These are phyloP conservation scores for Peromyscus leucopus DNA, from an alignment of 2,113 vertebrate genomes.

Conservation along the genomic window DNA sequence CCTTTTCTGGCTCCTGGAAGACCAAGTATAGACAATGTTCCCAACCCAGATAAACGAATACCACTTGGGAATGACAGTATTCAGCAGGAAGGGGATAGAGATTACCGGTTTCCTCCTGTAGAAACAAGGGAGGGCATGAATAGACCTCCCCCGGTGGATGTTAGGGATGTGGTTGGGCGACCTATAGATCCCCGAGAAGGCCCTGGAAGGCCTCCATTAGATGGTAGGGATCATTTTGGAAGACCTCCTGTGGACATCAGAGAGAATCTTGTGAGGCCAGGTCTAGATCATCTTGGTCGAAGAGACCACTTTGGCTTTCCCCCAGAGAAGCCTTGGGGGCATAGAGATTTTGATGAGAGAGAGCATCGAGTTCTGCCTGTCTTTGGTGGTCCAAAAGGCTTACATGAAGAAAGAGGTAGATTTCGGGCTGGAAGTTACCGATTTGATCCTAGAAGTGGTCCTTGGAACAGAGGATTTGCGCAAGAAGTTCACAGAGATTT, in stretches of 20 bases:
- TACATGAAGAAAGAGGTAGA: slow-evolving; percentile 93
- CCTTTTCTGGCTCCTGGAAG: slow-evolving; percentile 89
- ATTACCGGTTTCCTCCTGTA: slow-evolving; percentile 97
- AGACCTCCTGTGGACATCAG: slow-evolving; percentile 90
- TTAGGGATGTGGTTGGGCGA: slow-evolving; percentile 88
- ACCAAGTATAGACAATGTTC: slow-evolving; percentile 88
- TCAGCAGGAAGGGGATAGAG: slow-evolving; percentile 96
- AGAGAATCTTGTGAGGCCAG: slow-evolving; percentile 89
- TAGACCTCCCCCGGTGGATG: slow-evolving; percentile 89
- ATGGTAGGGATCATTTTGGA: slow-evolving; percentile 89
- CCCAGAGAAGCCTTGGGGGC: slow-evolving; percentile 96
- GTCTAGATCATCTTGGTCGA: slow-evolving; percentile 88
- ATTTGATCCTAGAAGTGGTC: slow-evolving; percentile 93
- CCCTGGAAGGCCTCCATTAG: slow-evolving; percentile 88
- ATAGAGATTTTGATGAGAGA: slow-evolving; percentile 97
- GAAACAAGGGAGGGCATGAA: slow-evolving; percentile 89
- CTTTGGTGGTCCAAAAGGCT: slow-evolving; percentile 91
- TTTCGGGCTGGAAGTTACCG: slow-evolving; percentile 93
- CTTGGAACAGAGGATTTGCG: slow-evolving; percentile 96
- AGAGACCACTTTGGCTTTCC: slow-evolving; percentile 94
- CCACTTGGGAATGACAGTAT: slow-evolving; percentile 90
- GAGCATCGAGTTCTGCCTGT: slow-evolving; percentile 90
- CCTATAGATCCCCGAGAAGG: slow-evolving; percentile 90
- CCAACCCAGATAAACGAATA: slow-evolving; percentile 92
- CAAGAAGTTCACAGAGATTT: slow-evolving; percentile 96